Evolutionary conservation across 2,797 vertebrate genomes (phyloP), one percentile per base, ranked within the genome.

Genomic region (Heliangelus exortis): DNA sequence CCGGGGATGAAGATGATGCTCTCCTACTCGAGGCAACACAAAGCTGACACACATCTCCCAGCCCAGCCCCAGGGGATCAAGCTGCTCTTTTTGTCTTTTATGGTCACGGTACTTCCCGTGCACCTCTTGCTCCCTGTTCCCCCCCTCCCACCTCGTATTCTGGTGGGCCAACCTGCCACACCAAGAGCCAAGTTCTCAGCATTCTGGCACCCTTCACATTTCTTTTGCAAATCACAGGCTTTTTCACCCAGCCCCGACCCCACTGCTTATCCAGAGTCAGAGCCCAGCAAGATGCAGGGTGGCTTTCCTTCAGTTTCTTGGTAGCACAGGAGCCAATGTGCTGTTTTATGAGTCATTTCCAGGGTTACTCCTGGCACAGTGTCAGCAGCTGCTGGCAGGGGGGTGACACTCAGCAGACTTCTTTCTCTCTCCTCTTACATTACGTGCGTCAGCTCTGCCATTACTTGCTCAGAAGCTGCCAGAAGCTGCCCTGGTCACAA

Each of bases 381-480:
- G 26, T 28, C 76, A 68, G 66, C 10, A 47, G 77, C 75, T 73
- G 83, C 91, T 91, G 80, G 75, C 65, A 15, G 39, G 25, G 48
- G 53, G 43, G 19, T 33, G 63, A 33, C 1, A 0, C 20, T 73
- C 45, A 82, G 71, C 15, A 5, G 10, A 23, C 20, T 76, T 84
- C 71, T 71, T 90, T 79, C 71, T 71, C 89, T 79, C 92, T 93
- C 68, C 47, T 74, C 43, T 92, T 96, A 82, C 68, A 48, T 22
- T 73, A 26, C 7, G 39, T 62, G 80, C 11, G 6, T 91, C 85
- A 88, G 48, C 90, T 12, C 25, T 14, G 69, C 6, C 1, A 36
- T 69, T 69, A 76, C 91, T 82, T 2, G 0, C 43, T 71, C 59
- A n/a, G 88, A 55, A 69, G 43, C 55, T 53, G 26, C 7, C 17